Conservation (phyloP, 2,113 vertebrate genomes). For the Ceyx cyanopectus region DNA sequence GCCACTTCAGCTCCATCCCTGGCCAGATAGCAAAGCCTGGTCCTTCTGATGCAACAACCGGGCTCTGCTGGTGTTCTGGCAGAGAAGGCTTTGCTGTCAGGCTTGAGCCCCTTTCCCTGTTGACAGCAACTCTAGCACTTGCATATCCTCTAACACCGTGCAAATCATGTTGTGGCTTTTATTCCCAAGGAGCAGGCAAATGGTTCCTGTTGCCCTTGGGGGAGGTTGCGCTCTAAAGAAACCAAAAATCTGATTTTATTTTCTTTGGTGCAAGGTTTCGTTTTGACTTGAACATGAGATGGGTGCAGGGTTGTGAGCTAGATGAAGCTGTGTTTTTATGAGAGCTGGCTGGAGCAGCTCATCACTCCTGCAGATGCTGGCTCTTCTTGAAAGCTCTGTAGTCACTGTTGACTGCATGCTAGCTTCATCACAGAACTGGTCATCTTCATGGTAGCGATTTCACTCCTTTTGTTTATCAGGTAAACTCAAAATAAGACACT, state of each 20-base stretch:
- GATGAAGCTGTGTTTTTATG: background rate
- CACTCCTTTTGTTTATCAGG: background rate
- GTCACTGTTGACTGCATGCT: background rate
- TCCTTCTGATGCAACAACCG: accelerated
- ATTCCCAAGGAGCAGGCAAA: background rate
- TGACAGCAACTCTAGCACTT: background rate
- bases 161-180: background rate
- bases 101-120: background rate
- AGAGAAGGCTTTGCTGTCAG: background rate
- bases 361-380: background rate
- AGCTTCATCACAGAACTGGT: background rate
- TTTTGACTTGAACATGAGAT: background rate
- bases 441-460: background rate
- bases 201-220: background rate
- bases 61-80: background rate
- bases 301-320: background rate
- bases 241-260: background rate
- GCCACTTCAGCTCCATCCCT: background rate
- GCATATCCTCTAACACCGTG: accelerated
- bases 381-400: background rate
- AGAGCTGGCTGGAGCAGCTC: background rate
- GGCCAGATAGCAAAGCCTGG: background rate
- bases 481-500: background rate
- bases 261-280: background rate
- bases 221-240: background rate